Percentiles rank a stretch among this genome's conserved stretches.
These are phyloP conservation scores for Prunella himalayana DNA, from an alignment of 2,113 vertebrate species.

Conservation along the genomic window DNA sequence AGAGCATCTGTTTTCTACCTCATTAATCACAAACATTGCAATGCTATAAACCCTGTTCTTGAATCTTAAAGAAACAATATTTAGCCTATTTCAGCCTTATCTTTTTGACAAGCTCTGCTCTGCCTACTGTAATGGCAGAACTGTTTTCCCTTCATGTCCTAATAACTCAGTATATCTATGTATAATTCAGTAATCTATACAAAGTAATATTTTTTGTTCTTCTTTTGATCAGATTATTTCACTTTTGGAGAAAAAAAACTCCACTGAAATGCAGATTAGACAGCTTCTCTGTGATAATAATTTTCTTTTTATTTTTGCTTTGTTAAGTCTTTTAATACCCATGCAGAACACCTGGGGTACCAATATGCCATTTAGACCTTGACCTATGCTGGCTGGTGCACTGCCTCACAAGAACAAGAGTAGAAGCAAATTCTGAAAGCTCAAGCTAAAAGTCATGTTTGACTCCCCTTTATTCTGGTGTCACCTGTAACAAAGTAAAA, in stretches of 20 bases:
- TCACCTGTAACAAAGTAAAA: not conserved
- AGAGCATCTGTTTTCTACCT: slow-evolving; percentile 45
- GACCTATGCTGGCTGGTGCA: not conserved
- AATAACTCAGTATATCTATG: not conserved
- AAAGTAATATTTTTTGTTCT: not conserved
- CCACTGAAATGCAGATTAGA: not conserved
- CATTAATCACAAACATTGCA: slow-evolving; percentile 35
- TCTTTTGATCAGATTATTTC: slow-evolving; percentile 10
- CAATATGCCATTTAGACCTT: not conserved
- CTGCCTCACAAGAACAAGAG: not conserved
- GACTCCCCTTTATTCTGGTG: not conserved
- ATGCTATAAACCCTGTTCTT: not conserved
- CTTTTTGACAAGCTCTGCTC: not conserved
- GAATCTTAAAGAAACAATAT: slow-evolving; percentile 15
- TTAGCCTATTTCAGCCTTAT: not conserved
- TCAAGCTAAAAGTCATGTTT: not conserved
- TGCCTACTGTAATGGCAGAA: not conserved
- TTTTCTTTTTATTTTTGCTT: not conserved
- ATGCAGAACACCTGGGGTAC: not conserved
- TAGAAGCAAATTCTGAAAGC: not conserved
- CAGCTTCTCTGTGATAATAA: not conserved
- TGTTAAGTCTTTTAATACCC: not conserved
- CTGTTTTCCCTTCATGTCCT: not conserved
- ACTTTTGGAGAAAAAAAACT: not conserved
- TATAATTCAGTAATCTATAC: not conserved